A percentile compares a stretch with the other conserved stretches of the same genome.
Conservation (phyloP, 2,797 vertebrate genomes). For the Percopsis omiscomaycus region DNA sequence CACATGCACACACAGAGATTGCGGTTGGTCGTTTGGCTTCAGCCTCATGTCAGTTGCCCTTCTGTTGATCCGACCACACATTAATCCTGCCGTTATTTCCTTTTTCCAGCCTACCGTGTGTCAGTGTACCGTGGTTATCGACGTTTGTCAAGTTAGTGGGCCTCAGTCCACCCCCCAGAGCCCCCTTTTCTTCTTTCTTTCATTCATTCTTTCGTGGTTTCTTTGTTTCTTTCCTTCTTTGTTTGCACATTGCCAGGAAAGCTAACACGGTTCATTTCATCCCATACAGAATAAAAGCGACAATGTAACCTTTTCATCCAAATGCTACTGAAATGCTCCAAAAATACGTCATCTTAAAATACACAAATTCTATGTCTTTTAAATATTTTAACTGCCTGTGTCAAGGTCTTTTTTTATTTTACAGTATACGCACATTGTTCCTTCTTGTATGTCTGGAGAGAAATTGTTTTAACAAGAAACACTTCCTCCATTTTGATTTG, state of each 20-base stretch:
- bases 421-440: constrained; percentile 59
- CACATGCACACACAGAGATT: constrained; percentile 10
- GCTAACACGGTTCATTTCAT: constrained; percentile 65
- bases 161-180: constrained; percentile 61
- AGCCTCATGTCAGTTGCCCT: constrained; percentile 16
- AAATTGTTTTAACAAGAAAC: constrained; percentile 56
- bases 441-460: constrained; percentile 51
- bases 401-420: constrained; percentile 47
- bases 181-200: constrained; percentile 60
- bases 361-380: constrained; percentile 19
- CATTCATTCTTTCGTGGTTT: constrained; percentile 41
- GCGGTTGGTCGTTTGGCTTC: constrained; percentile 4
- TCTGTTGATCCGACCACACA: constrained; percentile 23
- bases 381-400: constrained; percentile 60
- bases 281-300: constrained; percentile 53
- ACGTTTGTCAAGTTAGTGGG: constrained; percentile 93
- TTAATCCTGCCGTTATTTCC: constrained; percentile 73
- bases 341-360: constrained; percentile 11
- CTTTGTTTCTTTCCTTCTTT: constrained; percentile 63
- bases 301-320: constrained; percentile 47
- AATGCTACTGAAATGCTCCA: constrained; percentile 15
- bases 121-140: constrained; percentile 93
- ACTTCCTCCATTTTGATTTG: constrained; percentile 63
- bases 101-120: constrained; percentile 90
- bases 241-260: constrained; percentile 37